Percentiles rank a stretch among this genome's conserved stretches.
phyloP scores from a whole-genome alignment of 2,113 vertebrate genomes.

The Aegithalos caudatus region DNA sequence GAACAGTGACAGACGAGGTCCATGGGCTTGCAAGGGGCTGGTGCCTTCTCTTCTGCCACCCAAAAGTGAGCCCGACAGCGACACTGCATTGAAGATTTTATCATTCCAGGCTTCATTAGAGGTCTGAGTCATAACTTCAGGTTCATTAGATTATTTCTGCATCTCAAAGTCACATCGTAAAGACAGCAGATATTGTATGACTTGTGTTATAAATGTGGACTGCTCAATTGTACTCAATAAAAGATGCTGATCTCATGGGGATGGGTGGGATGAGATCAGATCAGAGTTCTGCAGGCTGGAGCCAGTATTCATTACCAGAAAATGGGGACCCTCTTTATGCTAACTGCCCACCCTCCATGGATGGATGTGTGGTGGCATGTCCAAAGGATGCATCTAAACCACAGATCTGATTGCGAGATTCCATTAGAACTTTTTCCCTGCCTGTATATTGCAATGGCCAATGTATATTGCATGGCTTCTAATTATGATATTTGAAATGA shows the following conservation, averaged over 20 bases:
- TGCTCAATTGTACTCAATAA: not conserved
- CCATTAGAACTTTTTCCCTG: not conserved
- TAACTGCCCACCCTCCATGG: not conserved
- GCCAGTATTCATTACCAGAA: not conserved
- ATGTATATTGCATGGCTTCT: conserved; percentile 3
- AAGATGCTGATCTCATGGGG: not conserved
- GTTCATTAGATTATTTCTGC: not conserved
- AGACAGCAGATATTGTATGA: not conserved
- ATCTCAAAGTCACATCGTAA: not conserved
- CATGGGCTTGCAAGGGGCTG: not conserved
- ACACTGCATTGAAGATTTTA: not conserved
- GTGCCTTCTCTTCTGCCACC: not conserved
- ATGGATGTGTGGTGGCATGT: not conserved
- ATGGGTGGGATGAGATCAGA: not conserved
- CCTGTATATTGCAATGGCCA: not conserved
- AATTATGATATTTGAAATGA: conserved; percentile 5
- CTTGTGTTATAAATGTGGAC: not conserved
- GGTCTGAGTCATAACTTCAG: not conserved
- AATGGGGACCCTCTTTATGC: not conserved
- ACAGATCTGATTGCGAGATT: not conserved
- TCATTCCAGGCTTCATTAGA: not conserved
- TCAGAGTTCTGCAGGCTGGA: not conserved
- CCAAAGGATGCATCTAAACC: not conserved
- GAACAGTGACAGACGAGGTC: rapidly evolving
- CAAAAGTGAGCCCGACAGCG: rapidly evolving